Evolutionary conservation across 2,113 vertebrate species (phyloP), one percentile per base, ranked within the genome.

Genomic region (Nothocercus nigrocapillus): DNA sequence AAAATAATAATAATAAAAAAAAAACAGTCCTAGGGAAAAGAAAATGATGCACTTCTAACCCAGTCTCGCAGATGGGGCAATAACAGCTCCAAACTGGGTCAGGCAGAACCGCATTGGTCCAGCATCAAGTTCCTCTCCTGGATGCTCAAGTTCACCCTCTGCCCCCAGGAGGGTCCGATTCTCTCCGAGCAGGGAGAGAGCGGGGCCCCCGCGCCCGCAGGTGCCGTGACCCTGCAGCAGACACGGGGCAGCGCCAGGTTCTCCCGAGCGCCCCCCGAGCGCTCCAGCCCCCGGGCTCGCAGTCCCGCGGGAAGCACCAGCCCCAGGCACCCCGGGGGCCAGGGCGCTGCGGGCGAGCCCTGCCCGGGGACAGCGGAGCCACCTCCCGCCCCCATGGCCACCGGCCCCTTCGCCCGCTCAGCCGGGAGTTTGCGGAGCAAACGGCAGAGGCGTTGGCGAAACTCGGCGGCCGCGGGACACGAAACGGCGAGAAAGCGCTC

Each of bases 321-420:
- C 45, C 45, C 19, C 18, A 44, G 18, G 45, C 18, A 47, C 45
- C 45, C 45, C 45, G 45, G 45, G 45, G 18, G 16, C 19, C 45
- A 19, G 45, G 45, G 45, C 11, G 44, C 44, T 45, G 44, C 44
- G 44, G 44, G 44, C 44, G 44, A 45, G 44, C 44, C 44, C 44
- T 45, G 44, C 44, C 44, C 13, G 44, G 44, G 45, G 45, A 47
- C 45, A 19, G 45, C 45, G 45, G 45, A 20, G 45, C 45, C 16
- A 16, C 45, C 45, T 44, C 18, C 42, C 42, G 42, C 42, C 11
- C 45, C 44, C 44, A 44, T 16, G 15, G 45, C 45, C 45, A 45
- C 16, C 45, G 3, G 0, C 3, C 36, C 11, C 32, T 2, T 2
- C 1, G 74, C 42, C 56, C 11, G 59, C 2, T n/a, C 47, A 56